A percentile compares a stretch with the other conserved stretches of the same genome.
Evolutionary conservation across 2,113 vertebrate species (phyloP).

Genomic region (Geococcyx californianus): DNA sequence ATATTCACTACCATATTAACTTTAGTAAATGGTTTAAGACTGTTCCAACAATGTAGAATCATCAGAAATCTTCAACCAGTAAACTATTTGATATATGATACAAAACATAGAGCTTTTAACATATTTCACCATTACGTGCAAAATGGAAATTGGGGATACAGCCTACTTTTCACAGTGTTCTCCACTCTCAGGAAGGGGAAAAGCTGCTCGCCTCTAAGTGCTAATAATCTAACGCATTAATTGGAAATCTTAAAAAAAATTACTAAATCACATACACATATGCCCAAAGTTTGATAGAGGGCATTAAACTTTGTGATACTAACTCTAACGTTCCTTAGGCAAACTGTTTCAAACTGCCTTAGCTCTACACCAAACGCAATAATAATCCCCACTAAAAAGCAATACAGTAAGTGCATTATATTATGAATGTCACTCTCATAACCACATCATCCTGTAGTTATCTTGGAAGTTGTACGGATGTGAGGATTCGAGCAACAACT

Average conservation of each 20-base stretch:
- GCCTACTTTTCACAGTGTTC: not conserved
- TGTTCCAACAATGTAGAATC: not conserved
- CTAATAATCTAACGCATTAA: not conserved
- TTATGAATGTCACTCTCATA: not conserved
- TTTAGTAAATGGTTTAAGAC: slow-evolving; percentile 5
- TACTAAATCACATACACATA: not conserved
- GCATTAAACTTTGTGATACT: not conserved
- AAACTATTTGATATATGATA: not conserved
- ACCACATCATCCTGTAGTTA: not conserved
- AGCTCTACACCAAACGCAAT: not conserved
- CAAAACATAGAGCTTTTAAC: not conserved
- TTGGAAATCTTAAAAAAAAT: not conserved
- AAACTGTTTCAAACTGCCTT: not conserved
- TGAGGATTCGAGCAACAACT: not conserved
- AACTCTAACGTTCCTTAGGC: not conserved
- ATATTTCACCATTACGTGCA: not conserved
- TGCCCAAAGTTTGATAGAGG: not conserved
- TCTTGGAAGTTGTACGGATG: not conserved
- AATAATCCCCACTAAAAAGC: not conserved
- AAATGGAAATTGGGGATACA: slow-evolving; percentile 7
- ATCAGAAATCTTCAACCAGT: not conserved
- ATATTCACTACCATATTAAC: not conserved
- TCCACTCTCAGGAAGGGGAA: not conserved
- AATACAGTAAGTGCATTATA: not conserved
- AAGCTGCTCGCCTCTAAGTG: not conserved